A percentile compares a stretch with the other conserved stretches of the same genome.
These are phyloP conservation scores for Lynx canadensis DNA, from an alignment of 2,113 vertebrate genomes.

Conservation along the genomic window DNA sequence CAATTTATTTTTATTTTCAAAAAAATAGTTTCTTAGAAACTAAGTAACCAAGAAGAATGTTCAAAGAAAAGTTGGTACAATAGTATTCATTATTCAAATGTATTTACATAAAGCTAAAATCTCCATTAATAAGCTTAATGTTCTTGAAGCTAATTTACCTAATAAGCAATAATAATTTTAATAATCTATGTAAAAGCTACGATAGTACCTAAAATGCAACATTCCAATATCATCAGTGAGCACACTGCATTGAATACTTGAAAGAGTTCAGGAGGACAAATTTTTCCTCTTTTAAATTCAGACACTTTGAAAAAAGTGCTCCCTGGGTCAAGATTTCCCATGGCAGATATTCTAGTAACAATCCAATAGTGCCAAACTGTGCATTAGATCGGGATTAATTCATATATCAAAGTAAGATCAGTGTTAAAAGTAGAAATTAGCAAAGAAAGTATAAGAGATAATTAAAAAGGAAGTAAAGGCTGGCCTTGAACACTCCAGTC, in stretches of 20 bases:
- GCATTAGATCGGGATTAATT: not conserved
- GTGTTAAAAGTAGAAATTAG: slow-evolving; percentile 25
- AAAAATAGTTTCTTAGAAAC: slow-evolving; percentile 77
- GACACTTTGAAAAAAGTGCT: not conserved
- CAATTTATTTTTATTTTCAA: slow-evolving; percentile 79
- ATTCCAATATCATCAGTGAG: not conserved
- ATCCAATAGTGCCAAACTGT: not conserved
- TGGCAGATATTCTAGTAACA: not conserved
- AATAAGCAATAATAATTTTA: not conserved
- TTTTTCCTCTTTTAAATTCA: not conserved
- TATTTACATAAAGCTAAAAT: slow-evolving; percentile 65
- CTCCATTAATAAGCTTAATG: slow-evolving; percentile 3
- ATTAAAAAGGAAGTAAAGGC: slow-evolving; percentile 9
- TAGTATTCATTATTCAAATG: slow-evolving; percentile 55
- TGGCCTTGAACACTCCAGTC: not conserved
- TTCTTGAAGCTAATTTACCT: slow-evolving; percentile 44
- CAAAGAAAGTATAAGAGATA: slow-evolving; percentile 17
- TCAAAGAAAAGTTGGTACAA: slow-evolving; percentile 67
- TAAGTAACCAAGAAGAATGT: slow-evolving; percentile 67
- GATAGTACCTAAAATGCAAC: not conserved
- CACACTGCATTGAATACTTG: not conserved
- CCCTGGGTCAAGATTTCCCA: not conserved
- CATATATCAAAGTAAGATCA: not conserved
- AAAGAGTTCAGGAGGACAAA: slow-evolving; percentile 32
- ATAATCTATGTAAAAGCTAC: not conserved